Evolutionary conservation across 2,888 invertebrate species (phyloP).

Genomic region (Orthosia incerta): DNA sequence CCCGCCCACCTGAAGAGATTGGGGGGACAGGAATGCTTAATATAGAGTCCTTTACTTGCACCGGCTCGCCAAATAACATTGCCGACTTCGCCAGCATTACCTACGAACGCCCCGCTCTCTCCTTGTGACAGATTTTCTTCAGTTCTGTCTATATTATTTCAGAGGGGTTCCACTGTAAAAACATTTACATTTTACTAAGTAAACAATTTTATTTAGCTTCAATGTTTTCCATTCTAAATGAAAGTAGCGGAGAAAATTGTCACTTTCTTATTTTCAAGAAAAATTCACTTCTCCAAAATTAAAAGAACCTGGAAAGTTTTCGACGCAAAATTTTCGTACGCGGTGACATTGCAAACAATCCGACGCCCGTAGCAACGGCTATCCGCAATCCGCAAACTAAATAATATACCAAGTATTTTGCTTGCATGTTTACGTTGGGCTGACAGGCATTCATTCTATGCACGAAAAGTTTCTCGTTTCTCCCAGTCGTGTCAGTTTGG

Average conservation of each 20-base stretch:
- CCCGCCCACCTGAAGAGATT: constrained; percentile 88
- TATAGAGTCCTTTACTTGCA: constrained; percentile 90
- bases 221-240: constrained; percentile 51
- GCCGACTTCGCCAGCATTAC: constrained; percentile 80
- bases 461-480: constrained; percentile 89
- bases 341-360: constrained; percentile 64
- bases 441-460: constrained; percentile 90
- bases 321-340: constrained; percentile 50
- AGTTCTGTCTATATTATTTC: constrained; percentile 62
- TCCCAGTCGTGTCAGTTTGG: constrained; percentile 85
- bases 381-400: constrained; percentile 76
- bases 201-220: constrained; percentile 55
- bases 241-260: constrained; percentile 44
- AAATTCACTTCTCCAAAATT: constrained; percentile 40
- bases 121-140: constrained; percentile 71
- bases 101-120: constrained; percentile 70
- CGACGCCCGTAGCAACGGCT: constrained; percentile 54
- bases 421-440: constrained; percentile 86
- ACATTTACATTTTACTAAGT: constrained; percentile 54
- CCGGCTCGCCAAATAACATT: constrained; percentile 88
- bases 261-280: constrained; percentile 52
- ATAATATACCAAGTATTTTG: constrained; percentile 85
- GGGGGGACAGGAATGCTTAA: constrained; percentile 89
- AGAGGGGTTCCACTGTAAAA: constrained; percentile 57
- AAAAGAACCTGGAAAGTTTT: constrained; percentile 48